phyloP scores from a whole-genome alignment of 2,797 vertebrate species.

The Cuculus canorus region DNA sequence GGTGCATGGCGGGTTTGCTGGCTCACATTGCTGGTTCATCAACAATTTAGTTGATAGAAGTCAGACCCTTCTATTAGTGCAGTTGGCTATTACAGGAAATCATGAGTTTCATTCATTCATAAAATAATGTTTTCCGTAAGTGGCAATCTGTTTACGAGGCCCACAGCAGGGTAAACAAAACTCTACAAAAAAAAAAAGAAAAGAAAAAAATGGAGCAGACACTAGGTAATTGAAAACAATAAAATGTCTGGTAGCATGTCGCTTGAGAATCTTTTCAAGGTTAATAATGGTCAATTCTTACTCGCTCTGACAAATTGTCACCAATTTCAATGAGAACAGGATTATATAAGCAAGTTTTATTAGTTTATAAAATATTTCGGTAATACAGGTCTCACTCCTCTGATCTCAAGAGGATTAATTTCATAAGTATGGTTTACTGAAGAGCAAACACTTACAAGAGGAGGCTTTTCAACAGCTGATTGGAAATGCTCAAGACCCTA shows the following conservation, averaged over 20 bases:
- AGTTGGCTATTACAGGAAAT: conserved; percentile 19
- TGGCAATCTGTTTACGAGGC: conserved; percentile 14
- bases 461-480: background rate
- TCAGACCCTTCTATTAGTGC: background rate
- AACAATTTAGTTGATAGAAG: background rate
- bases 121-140: conserved; percentile 20
- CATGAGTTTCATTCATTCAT: conserved; percentile 12
- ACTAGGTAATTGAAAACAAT: background rate
- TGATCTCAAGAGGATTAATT: conserved; percentile 34
- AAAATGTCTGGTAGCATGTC: background rate
- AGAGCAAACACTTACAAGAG: conserved; percentile 30
- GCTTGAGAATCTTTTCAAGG: background rate
- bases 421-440: background rate
- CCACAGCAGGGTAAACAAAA: background rate
- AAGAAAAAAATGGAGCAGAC: background rate
- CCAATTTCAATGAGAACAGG: conserved; percentile 4
- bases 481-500: background rate
- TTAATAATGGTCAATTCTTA: background rate
- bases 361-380: conserved; percentile 34
- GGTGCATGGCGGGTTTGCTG: background rate
- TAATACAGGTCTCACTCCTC: conserved; percentile 4
- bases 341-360: background rate
- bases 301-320: background rate
- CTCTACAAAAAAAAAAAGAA: background rate
- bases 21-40: background rate